A percentile compares a stretch with the other conserved stretches of the same genome.
phyloP scores from a whole-genome alignment of 2,113 vertebrate genomes.

The Podilymbus podiceps region DNA sequence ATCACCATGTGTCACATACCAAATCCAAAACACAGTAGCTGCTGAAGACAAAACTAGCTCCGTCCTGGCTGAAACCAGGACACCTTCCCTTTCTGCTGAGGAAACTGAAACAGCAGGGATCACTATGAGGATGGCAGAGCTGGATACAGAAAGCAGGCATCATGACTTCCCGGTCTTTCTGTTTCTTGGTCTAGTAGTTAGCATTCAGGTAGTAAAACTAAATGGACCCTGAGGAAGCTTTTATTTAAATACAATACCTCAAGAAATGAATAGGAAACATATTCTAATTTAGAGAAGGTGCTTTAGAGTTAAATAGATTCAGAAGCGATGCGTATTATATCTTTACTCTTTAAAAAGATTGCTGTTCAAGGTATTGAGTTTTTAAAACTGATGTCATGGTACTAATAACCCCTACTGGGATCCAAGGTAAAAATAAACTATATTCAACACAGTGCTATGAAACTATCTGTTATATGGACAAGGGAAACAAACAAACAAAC shows the following conservation, averaged over 20 bases:
- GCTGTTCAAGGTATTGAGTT: not conserved
- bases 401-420: not conserved
- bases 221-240: not conserved
- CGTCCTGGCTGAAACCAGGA: too few species aligned
- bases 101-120: not conserved
- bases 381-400: not conserved
- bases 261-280: not conserved
- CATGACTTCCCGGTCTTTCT: not conserved
- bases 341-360: not conserved
- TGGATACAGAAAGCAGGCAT: not conserved
- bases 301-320: not conserved
- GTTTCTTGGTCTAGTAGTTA: not conserved
- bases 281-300: not conserved
- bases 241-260: not conserved
- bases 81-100: not conserved
- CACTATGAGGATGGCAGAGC: not conserved
- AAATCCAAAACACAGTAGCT: too few species aligned
- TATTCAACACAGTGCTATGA: not conserved
- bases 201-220: not conserved
- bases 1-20: too few species aligned
- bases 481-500: not conserved
- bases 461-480: not conserved
- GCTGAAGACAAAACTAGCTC: too few species aligned
- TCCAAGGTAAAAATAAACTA: not conserved
- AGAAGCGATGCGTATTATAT: not conserved